Evolutionary conservation across 2,113 vertebrate genomes (phyloP).

Genomic region (Pipra filicauda): DNA sequence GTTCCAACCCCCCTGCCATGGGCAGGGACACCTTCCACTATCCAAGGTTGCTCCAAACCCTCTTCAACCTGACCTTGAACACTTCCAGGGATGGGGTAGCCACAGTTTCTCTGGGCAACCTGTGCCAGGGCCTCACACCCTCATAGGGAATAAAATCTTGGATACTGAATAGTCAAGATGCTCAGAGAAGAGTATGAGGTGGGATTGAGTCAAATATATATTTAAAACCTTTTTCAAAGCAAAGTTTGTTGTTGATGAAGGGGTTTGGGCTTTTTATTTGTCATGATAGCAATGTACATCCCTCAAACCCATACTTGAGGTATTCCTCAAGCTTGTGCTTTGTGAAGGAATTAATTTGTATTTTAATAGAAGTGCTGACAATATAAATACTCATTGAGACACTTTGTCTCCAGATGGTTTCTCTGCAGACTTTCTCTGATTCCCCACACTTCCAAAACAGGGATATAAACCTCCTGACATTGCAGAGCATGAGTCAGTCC

Average conservation of each 20-base stretch:
- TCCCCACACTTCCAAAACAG: slow-evolving; percentile 32
- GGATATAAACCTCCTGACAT: slow-evolving; percentile 46
- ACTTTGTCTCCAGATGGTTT: slow-evolving; percentile 47
- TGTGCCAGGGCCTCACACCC: neutral
- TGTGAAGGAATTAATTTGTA: neutral
- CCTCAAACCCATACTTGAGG: neutral
- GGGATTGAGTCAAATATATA: neutral
- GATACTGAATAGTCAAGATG: neutral
- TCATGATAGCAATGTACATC: rapidly evolving
- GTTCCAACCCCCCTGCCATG: neutral
- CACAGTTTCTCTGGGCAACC: neutral
- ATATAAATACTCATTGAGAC: slow-evolving; percentile 29
- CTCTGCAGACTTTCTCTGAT: slow-evolving; percentile 14
- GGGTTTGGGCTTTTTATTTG: neutral
- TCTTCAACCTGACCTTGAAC: rapidly evolving
- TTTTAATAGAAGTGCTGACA: slow-evolving; percentile 44
- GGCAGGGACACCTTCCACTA: neutral
- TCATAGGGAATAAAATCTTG: neutral
- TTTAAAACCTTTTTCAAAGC: neutral
- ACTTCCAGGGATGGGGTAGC: neutral
- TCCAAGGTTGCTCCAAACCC: neutral
- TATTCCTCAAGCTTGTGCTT: neutral
- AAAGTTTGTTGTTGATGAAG: neutral
- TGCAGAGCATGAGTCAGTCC: slow-evolving; percentile 42
- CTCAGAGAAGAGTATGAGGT: neutral